Evolutionary conservation across 2,797 vertebrate genomes (phyloP), one percentile per base, ranked within the genome.

Genomic region (Manis crassicaudata): DNA sequence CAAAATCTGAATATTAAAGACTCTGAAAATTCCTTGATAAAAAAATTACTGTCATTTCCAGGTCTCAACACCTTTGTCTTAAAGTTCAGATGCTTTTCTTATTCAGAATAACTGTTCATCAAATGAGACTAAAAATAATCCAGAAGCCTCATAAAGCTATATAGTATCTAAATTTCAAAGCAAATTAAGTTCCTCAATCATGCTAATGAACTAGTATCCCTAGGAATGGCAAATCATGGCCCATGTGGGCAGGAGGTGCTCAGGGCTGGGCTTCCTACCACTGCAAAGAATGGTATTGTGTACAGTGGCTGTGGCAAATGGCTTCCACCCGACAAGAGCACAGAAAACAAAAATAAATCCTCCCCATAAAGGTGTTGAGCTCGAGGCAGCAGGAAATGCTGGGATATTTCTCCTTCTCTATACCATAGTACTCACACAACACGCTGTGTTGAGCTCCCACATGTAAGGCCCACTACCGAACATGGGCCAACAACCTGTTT

Each of bases 341-440:
- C 60, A 52, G 79, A 85, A 97, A 97, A 90, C 88, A 97, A 96
- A 98, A 95, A 97, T 92, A 95, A 96, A 97, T 58, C 73, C 43
- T 94, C 75, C 82, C 77, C 1, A n/a, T 2, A 79, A 80, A 97
- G 62, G 63, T 82, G 52, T 6, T 76, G 56, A 67, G 54, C 72
- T 62, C 46, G 37, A 83, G 73, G 92, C 25, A 88, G 89, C 94
- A 82, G 62, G 18, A 95, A 95, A 90, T 63, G 23, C 87, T 50
- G 63, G 14, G 37, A 17, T 43, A 50, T 32, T 73, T n/a, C 90
- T 76, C 54, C 50, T 65, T 76, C 17, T 70, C 80, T 72, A 18
- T 10, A 60, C 72, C 29, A 0, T 4, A 50, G 18, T 35, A 52
- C 50, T 40, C 37, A 40, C 58, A 80, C 43, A 58, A 21, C 67